Base-by-base conservation (phyloP, 2,113 vertebrate genomes). In the Ovibos moschatus region DNA sequence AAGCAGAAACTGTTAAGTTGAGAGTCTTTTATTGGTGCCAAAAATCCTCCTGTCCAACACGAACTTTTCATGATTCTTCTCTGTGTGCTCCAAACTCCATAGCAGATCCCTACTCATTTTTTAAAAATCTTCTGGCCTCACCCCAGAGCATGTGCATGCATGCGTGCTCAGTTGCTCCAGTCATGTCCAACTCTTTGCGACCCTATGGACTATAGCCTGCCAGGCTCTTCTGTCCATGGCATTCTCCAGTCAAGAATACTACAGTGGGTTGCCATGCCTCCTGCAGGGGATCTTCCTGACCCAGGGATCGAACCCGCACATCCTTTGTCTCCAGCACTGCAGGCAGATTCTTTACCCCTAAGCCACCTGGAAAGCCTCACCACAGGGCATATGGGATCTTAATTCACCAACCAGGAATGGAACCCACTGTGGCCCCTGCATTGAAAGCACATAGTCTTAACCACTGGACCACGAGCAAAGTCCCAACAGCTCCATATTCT, bases 261-360 rank as follows among this genome's bases (percentile, higher is more conserved):
- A 3, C 5, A 74, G n/a, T 40, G n/a, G 67, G n/a, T 74, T 74
- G 10, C n/a, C n/a, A 40, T 23, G n/a, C 10, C 67, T 40, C n/a
- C 19, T 40, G n/a, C 5, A 40, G 67, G n/a, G n/a, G 9, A 6
- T 40, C 67, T 71, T 40, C 67, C 67, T 71, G n/a, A 71, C 19
- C 67, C 67, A 71, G 67, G 67, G 67, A 40, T 71, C 0, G 1
- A 71, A 40, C n/a, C n/a, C 0, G 0, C 67, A 40, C 12, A 71
- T 23, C n/a, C 4, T 40, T 8, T 71, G 67, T 71, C 19, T 71
- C n/a, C 67, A 71, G 10, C 19, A 40, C 0, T 71, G 67, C 67
- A 23, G n/a, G 67, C n/a, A 71, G n/a, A 71, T 40, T 40, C n/a
- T 40, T 71, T 71, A 71, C n/a, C 19, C 5, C n/a, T 71, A 71